Evolutionary conservation across 2,113 vertebrate genomes (phyloP).

Genomic region (Rhizomys pruinosus): DNA sequence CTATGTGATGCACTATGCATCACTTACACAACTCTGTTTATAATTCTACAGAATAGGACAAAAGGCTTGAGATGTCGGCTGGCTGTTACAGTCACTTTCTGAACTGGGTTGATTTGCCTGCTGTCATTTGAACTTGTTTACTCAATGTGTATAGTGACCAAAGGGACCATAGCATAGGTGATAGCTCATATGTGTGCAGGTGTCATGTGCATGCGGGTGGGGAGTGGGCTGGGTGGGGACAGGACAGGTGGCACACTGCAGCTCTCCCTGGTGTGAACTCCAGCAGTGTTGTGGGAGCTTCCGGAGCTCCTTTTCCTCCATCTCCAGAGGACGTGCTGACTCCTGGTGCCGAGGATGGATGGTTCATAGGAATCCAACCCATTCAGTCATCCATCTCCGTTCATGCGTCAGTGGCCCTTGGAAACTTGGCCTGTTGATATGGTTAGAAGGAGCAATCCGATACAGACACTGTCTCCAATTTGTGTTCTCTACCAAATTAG

Average conservation of each 20-base stretch:
- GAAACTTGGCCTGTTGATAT: background rate
- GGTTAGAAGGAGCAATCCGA: background rate
- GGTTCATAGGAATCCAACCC: rapidly evolving
- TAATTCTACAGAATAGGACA: too few relatives aligned
- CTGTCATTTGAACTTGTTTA: background rate
- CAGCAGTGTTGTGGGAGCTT: background rate
- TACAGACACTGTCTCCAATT: background rate
- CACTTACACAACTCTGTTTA: too few relatives aligned
- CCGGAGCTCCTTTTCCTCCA: rapidly evolving
- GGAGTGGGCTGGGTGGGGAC: background rate
- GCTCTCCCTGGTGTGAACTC: background rate
- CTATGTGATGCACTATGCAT: too few relatives aligned
- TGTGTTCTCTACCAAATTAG: background rate
- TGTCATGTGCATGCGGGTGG: rapidly evolving
- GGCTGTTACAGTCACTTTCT: too few relatives aligned
- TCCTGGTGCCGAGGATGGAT: background rate
- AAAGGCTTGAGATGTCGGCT: too few relatives aligned
- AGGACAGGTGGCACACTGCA: background rate
- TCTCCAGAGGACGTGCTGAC: background rate
- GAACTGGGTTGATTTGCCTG: background rate
- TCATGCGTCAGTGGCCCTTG: background rate
- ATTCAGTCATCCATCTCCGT: background rate
- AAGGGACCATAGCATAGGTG: background rate
- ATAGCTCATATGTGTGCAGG: rapidly evolving
- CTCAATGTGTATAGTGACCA: background rate